Percentiles rank a stretch among this genome's conserved stretches.
These are phyloP conservation scores for Polia nebulosa DNA, from an alignment of 2,888 invertebrate genomes.

Conservation along the genomic window DNA sequence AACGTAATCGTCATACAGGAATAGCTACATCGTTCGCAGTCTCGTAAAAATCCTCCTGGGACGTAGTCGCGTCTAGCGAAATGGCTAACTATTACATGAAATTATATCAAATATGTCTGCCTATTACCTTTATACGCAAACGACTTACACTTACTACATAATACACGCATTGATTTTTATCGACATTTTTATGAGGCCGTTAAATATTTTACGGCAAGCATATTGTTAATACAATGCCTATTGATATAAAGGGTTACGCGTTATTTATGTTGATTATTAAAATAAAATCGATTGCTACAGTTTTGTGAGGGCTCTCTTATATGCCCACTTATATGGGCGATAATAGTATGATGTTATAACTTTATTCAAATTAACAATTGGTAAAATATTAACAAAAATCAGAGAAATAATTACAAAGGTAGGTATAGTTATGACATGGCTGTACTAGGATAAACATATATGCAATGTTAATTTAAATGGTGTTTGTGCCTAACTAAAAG, in stretches of 20 bases:
- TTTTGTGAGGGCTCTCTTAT: background rate
- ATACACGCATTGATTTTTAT: constrained; percentile 58
- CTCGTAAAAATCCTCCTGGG: constrained; percentile 53
- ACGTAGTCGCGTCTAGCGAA: constrained; percentile 39
- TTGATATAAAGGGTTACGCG: constrained; percentile 25
- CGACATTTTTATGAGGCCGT: constrained; percentile 42
- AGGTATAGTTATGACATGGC: too few relatives aligned
- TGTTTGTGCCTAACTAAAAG: background rate
- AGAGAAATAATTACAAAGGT: too few relatives aligned
- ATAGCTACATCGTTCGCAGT: constrained; percentile 8
- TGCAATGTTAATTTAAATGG: background rate
- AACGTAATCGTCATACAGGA: constrained; percentile 24
- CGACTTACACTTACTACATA: constrained; percentile 53
- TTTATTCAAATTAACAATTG: too few relatives aligned
- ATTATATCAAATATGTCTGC: constrained; percentile 49
- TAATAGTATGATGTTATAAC: too few relatives aligned
- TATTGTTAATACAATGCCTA: constrained; percentile 37
- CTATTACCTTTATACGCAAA: constrained; percentile 52
- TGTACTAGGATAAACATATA: too few relatives aligned
- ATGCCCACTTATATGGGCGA: background rate
- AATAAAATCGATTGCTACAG: background rate
- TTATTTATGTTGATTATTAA: constrained; percentile 26
- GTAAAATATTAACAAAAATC: too few relatives aligned
- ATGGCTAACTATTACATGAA: constrained; percentile 49
- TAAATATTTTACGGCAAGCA: constrained; percentile 37